Base-by-base conservation (phyloP, 1,140 invertebrate genomes). In the Penaeus japonicus region DNA sequence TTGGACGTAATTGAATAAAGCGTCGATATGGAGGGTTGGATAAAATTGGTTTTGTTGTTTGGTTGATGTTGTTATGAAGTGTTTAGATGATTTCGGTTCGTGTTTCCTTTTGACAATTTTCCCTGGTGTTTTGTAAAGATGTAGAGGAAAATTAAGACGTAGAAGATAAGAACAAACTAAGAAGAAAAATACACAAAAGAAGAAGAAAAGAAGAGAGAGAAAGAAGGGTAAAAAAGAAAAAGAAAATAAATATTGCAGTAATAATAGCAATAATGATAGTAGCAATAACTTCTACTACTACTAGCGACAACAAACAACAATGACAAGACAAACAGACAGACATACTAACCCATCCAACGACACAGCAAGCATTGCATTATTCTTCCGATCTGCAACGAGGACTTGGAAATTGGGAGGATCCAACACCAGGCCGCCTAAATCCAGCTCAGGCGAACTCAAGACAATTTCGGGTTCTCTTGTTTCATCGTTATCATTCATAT, bases 381-480 rank as follows among this genome's bases (percentile, higher is more conserved):
- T 93, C 17, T 93, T 93, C 47, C 96, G 94, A 80, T 93, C 92
- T 1, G 96, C 94, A 0, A 98, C 94, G 0, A 98, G 93, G 18
- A 98, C 92, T 81, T 96, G 94, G 90, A 97, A 97, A 91, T 97
- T 96, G 1, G 94, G 94, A 90, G 96, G 95, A 91, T 98, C 97
- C 1, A 97, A 95, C 3, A 95, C 95, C 90, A 97, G 97, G 4
- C 96, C 95, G 30, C 94, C 95, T 17, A 96, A 92, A 91, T 95
- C 91, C 7, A 93, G 91, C 85, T 95, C 91, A 7, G 93, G 91
- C 85, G 94, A 93, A 70, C 94, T 93, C 20, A 95, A 91, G 55
- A 97, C 95, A 20, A 90, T 88, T 93, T 92, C 5, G 93, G 94
- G 78, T 70, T 62, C 17, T 32, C 18, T 93, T 92, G 95, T 94